These are phyloP conservation scores for Bombus fervidus DNA, from an alignment of 1,140 invertebrate species.

Conservation along the genomic window DNA sequence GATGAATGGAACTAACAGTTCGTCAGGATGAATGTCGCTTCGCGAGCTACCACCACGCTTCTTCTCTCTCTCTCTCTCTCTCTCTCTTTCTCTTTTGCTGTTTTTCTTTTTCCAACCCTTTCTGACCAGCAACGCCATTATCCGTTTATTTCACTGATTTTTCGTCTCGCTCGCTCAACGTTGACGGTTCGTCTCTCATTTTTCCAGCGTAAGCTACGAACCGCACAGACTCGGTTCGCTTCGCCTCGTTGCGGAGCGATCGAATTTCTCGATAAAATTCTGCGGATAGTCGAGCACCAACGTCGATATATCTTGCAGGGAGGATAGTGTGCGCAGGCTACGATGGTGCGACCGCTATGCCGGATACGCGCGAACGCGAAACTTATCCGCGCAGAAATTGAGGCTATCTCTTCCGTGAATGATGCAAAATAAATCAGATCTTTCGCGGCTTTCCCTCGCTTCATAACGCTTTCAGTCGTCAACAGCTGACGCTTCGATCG, in stretches of 20 bases:
- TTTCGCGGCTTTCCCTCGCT: background rate
- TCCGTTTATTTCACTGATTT: slow-evolving; percentile 12
- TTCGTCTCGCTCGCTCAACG: slow-evolving; percentile 6
- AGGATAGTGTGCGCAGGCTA: slow-evolving; percentile 26
- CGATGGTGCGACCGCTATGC: no score
- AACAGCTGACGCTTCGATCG: background rate
- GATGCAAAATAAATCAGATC: slow-evolving; percentile 17
- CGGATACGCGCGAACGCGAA: slow-evolving; percentile 39
- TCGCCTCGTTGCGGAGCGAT: slow-evolving; percentile 56
- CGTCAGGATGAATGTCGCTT: slow-evolving; percentile 71
- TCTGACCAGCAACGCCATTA: background rate
- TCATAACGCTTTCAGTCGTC: background rate
- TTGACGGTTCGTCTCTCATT: slow-evolving; percentile 26
- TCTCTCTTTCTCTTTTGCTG: background rate
- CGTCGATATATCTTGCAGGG: slow-evolving; percentile 48
- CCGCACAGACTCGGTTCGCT: slow-evolving; percentile 33
- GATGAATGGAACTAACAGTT: slow-evolving; percentile 73
- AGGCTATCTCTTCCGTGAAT: background rate
- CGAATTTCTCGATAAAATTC: slow-evolving; percentile 67
- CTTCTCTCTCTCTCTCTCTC: no score
- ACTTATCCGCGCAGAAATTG: slow-evolving; percentile 44
- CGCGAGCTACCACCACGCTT: slow-evolving; percentile 7
- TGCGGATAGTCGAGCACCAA: slow-evolving; percentile 36
- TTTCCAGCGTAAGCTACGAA: slow-evolving; percentile 37
- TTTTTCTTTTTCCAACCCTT: background rate